Base-by-base conservation (phyloP, 1,140 invertebrate genomes). In the Fopius arisanus region DNA sequence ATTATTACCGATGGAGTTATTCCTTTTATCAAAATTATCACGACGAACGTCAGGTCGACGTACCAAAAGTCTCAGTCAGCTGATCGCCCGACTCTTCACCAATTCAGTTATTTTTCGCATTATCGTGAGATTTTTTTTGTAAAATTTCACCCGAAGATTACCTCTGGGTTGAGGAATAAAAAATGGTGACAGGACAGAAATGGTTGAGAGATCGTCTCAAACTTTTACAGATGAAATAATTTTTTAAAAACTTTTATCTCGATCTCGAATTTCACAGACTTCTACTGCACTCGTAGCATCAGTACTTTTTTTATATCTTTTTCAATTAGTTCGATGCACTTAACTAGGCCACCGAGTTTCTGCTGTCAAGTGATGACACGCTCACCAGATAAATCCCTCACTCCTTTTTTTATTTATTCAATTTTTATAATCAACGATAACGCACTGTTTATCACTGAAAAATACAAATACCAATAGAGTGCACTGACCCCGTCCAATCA, bases 51-150 rank as follows among this genome's bases (percentile, higher is more conserved):
- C 69, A 66, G 74, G 76, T 19, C 77, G 77, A 72, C 81, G 79
- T 70, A 84, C 77, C 19, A 84, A 51, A 74, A 82, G 80, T 72
- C 76, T 74, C 83, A 84, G 83, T 84, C 83, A 84, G 83, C 83
- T 84, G 80, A 83, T 79, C 77, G 80, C 77, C 14, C 75, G 73
- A 48, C 77, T 77, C 54, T 80, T 84, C 80, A 84, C 79, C 33
- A 78, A 67, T 74, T 82, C 78, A 71, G 72, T 79, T 29, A 82
- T 65, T 26, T 74, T 79, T 21, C 77, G 80, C 83, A 82, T 81
- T 70, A 70, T 78, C 19, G 77, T 59, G 7, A 73, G 54, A 78
- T 80, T 81, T 28, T 75, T 80, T n/a, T 33, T 23, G 48, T 70
- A 70, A 28, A 41, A 21, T 71, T 62, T 37, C 62, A 48, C 65